Conservation (phyloP, 2,888 invertebrate genomes). For the Cheilosia urbana region DNA sequence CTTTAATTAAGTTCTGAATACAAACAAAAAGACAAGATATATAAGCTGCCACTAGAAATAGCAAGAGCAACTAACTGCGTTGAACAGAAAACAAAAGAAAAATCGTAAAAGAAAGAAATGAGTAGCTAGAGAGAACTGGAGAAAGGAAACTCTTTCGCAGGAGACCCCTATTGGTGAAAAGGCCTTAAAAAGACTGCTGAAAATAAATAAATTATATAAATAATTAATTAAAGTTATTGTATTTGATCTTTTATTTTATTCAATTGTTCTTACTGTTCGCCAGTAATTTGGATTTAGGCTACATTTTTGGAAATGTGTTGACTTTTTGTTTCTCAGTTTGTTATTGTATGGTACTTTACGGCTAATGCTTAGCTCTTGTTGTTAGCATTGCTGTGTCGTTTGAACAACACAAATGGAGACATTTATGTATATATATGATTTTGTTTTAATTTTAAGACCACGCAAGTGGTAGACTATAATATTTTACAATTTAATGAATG, state of each 20-base stretch:
- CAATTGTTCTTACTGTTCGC: no score
- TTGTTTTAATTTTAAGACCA: no score
- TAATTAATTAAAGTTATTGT: slow-evolving; percentile 23
- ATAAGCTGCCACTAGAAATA: slow-evolving; percentile 46
- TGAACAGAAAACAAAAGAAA: neutral
- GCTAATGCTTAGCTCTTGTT: no score
- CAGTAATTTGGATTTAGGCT: no score
- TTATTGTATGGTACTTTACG: no score
- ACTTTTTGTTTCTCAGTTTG: no score
- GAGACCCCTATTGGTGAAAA: slow-evolving; percentile 32
- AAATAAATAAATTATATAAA: slow-evolving; percentile 32
- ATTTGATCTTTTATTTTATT: slow-evolving; percentile 1
- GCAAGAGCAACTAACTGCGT: slow-evolving; percentile 7
- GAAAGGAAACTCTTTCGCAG: slow-evolving; percentile 7
- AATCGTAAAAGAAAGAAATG: neutral
- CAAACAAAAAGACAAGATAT: slow-evolving; percentile 49
- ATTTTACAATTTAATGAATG: neutral
- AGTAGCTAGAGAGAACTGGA: slow-evolving; percentile 3
- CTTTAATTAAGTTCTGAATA: slow-evolving; percentile 23
- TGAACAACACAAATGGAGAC: neutral
- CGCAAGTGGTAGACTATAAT: no score
- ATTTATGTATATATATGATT: no score
- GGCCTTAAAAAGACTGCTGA: slow-evolving; percentile 70
- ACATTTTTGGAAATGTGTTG: no score
- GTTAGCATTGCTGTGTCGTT: neutral